Base-by-base conservation (phyloP, 2,797 vertebrate genomes). In the Halcyon chelicuti region DNA sequence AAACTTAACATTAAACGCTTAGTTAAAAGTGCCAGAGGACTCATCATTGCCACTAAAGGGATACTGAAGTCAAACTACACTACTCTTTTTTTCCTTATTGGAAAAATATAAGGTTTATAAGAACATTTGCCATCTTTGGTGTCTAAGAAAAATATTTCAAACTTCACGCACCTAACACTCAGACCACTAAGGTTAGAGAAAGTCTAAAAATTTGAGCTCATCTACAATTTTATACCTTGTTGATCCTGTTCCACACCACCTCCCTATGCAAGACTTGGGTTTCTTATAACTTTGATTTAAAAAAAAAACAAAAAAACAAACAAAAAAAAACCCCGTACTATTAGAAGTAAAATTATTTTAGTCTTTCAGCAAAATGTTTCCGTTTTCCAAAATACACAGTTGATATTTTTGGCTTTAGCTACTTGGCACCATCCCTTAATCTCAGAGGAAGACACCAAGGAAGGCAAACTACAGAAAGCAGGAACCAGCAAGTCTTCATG, bases 1-100 rank as follows among this genome's bases (percentile, higher is more conserved):
- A 97, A 96, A 91, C 75, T 93, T 96, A 94, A 92, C 84, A 97
- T 97, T 97, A 97, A 97, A 94, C 20, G 22, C 80, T 91, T 88
- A 90, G 88, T 95, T 97, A 97, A 95, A 94, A 96, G 94, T 90
- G 91, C 82, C 90, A 90, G 66, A 94, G 96, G 96, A 96, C 96
- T 95, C 94, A 95, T 96, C 90, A 93, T 71, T 71, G 82, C 83
- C 77, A 70, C 52, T 88, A 86, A 75, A 94, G 47, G 54, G 39
- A 84, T 55, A 68, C 12, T 92, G 33, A 66, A 86, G 35, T 86
- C 17, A 81, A 92, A 86, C 39, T 65, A 89, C 63, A 67, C 31
- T 90, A 49, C 35, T 75, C 89, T 87, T 18, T 80, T 80, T 91
- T 90, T 29, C 39, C 63, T 74, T 70, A 25, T 65, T 96, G 51